A percentile compares a stretch with the other conserved stretches of the same genome.
Evolutionary conservation across 2,888 invertebrate species (phyloP).

Genomic region (Acheta domesticus): DNA sequence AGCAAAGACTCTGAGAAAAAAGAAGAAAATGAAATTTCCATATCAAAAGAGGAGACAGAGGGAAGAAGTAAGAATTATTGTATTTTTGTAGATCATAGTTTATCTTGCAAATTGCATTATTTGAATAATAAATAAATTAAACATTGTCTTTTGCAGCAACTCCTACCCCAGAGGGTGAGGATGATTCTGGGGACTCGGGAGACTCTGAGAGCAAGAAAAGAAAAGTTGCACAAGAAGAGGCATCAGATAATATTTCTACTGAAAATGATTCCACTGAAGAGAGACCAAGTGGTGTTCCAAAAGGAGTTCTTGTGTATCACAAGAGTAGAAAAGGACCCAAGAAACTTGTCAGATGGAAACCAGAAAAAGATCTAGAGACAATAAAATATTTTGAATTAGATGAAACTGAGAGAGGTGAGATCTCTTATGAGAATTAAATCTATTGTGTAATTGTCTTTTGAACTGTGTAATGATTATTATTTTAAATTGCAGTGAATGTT

Average conservation of each 20-base stretch:
- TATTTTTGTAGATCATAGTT: no score
- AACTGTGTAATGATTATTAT: constrained; percentile 27
- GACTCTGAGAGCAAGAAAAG: constrained; percentile 24
- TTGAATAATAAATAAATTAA: no score
- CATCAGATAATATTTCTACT: constrained; percentile 7
- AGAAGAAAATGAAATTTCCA: constrained; percentile 1
- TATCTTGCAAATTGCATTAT: no score
- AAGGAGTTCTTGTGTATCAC: constrained; percentile 70
- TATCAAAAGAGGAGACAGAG: constrained; percentile 23
- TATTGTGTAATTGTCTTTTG: not conserved
- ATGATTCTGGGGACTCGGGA: constrained; percentile 21
- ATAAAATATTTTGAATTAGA: constrained; percentile 90
- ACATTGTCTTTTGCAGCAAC: not conserved
- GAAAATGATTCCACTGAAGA: constrained; percentile 23
- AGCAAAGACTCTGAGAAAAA: constrained; percentile 26
- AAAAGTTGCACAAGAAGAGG: constrained; percentile 22
- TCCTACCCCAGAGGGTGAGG: constrained; percentile 21
- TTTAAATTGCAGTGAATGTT: constrained; percentile 69
- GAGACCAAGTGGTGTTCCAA: constrained; percentile 29
- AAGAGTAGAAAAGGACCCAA: constrained; percentile 71
- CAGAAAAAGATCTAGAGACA: constrained; percentile 74
- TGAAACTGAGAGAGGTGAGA: constrained; percentile 75
- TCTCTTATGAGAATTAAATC: not conserved
- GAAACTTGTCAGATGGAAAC: constrained; percentile 77
- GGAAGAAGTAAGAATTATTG: constrained; percentile 22